phyloP scores from a whole-genome alignment of 2,888 invertebrate genomes.

The Pseudolycoriella hygida region DNA sequence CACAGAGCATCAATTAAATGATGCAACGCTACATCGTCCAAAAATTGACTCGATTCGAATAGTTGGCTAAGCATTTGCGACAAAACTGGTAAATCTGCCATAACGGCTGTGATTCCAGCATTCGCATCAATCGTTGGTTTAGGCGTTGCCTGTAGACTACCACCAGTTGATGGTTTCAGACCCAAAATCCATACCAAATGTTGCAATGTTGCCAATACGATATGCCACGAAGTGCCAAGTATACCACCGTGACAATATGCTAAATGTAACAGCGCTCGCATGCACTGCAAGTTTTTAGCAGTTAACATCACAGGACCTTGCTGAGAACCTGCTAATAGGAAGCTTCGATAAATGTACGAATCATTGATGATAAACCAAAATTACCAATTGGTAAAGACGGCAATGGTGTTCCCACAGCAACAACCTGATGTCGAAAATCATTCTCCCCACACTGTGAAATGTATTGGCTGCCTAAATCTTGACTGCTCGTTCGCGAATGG shows the following conservation, averaged over 20 bases:
- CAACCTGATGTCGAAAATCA: slow-evolving; percentile 80
- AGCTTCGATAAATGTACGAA: not conserved
- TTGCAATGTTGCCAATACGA: slow-evolving; percentile 87
- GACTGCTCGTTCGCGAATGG: slow-evolving; percentile 31
- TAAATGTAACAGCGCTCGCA: slow-evolving; percentile 75
- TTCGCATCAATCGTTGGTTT: slow-evolving; percentile 57
- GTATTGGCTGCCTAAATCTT: slow-evolving; percentile 35
- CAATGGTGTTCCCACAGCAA: slow-evolving; percentile 90
- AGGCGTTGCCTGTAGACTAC: slow-evolving; percentile 72
- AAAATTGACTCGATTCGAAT: slow-evolving; percentile 85
- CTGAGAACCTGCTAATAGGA: slow-evolving; percentile 19
- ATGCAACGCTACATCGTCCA: slow-evolving; percentile 87
- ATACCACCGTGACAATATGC: slow-evolving; percentile 86
- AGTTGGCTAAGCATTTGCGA: slow-evolving; percentile 82
- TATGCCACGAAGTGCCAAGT: slow-evolving; percentile 87
- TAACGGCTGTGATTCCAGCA: slow-evolving; percentile 84
- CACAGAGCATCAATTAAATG: slow-evolving; percentile 93
- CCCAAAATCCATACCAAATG: slow-evolving; percentile 90
- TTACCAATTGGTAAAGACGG: slow-evolving; percentile 56
- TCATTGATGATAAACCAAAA: not conserved
- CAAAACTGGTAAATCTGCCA: slow-evolving; percentile 85
- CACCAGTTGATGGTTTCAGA: slow-evolving; percentile 84
- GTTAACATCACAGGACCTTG: slow-evolving; percentile 75
- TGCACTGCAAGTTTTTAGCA: slow-evolving; percentile 92
- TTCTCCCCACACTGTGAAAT: slow-evolving; percentile 36